Percentiles rank a stretch among this genome's conserved stretches.
Conservation (phyloP, 2,113 vertebrate species). For the Panurus biarmicus region DNA sequence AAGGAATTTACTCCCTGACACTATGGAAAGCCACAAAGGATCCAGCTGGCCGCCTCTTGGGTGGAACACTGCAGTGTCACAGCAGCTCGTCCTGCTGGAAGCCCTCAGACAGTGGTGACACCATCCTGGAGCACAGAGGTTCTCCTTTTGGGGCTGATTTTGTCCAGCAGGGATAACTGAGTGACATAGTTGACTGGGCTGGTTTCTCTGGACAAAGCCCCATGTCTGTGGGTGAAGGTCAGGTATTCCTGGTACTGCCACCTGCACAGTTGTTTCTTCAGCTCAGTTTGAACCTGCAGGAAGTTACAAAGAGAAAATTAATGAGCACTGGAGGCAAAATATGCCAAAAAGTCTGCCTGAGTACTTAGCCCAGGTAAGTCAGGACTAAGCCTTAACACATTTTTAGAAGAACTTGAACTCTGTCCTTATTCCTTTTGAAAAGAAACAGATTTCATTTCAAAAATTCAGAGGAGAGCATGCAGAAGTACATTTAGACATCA, state of each 20-base stretch:
- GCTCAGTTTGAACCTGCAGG: slow-evolving; percentile 77
- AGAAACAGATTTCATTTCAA: not conserved
- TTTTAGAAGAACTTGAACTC: not conserved
- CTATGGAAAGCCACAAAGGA: not conserved
- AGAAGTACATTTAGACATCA: not conserved
- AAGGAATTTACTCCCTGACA: not conserved
- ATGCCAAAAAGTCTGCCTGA: not conserved
- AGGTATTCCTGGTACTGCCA: slow-evolving; percentile 70
- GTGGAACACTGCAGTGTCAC: not conserved
- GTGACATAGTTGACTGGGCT: slow-evolving; percentile 68
- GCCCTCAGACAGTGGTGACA: slow-evolving; percentile 24
- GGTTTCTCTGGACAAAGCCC: slow-evolving; percentile 72
- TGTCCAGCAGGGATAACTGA: slow-evolving; percentile 73
- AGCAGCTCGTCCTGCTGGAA: not conserved
- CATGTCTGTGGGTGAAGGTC: slow-evolving; percentile 62
- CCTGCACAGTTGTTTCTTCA: slow-evolving; percentile 72
- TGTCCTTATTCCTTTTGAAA: not conserved
- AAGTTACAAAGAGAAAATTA: not conserved
- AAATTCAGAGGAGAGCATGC: not conserved
- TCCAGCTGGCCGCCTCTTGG: not conserved
- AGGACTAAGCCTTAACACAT: not conserved
- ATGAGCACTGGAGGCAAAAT: not conserved
- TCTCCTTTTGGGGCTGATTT: slow-evolving; percentile 52
- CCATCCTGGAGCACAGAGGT: not conserved
- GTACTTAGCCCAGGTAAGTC: not conserved